Conservation (phyloP, 1,140 invertebrate species). For the Conus betulinus region DNA sequence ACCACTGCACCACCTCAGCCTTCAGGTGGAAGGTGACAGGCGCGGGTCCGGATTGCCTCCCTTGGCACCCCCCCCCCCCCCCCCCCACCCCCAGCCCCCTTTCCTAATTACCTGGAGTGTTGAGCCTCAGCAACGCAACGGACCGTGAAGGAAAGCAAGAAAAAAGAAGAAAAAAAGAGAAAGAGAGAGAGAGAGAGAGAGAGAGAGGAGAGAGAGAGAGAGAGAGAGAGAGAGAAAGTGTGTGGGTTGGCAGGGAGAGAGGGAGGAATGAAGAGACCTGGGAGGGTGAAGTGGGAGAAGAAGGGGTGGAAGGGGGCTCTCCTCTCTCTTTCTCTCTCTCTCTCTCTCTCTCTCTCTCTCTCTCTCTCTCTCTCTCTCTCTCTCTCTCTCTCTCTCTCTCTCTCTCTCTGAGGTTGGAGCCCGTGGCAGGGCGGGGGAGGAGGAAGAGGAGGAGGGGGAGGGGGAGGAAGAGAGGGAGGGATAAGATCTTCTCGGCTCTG, state of each 20-base stretch:
- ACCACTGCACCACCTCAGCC: too few species aligned
- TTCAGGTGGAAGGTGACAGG: too few species aligned
- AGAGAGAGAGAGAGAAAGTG: too few species aligned
- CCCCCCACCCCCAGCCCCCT: background rate
- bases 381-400: too few species aligned
- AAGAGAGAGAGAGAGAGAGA: background rate
- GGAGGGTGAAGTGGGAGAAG: background rate
- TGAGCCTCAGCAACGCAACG: background rate
- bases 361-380: too few species aligned
- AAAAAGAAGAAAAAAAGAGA: background rate
- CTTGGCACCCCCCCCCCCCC: too few species aligned
- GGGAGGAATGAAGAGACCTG: background rate
- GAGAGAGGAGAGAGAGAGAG: too few species aligned
- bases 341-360: too few species aligned
- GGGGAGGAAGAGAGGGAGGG: background rate
- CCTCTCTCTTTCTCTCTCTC: too few species aligned
- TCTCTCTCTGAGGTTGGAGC: background rate
- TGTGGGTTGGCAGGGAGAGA: background rate
- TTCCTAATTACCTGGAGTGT: background rate
- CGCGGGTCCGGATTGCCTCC: too few species aligned
- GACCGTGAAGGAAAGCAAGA: background rate
- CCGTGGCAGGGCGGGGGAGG: background rate
- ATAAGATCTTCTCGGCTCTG: conserved; percentile 65
- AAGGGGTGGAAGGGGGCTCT: background rate
- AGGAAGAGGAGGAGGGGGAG: conserved; percentile 13